Base-by-base conservation (phyloP, 2,113 vertebrate genomes). In the Paedocypris sp. region DNA sequence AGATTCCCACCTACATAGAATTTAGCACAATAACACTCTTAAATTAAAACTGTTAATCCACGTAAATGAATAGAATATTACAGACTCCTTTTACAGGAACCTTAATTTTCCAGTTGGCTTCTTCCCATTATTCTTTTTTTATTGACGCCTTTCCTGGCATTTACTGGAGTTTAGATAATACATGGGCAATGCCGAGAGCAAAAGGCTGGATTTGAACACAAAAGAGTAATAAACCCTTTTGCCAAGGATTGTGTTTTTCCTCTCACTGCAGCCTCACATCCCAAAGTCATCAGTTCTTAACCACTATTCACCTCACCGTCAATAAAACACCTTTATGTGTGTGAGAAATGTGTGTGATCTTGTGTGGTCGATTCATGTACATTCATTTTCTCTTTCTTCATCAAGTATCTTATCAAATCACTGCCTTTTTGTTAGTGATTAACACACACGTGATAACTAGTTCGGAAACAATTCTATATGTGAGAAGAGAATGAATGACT, bases 161-260 rank as follows among this genome's bases (percentile, higher is more conserved):
- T 18, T 5, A n/a, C 15, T 13, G 23, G 19, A 13, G 10, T 58
- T 11, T 26, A 43, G 11, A 31, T 32, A 31, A 43, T 57, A 16
- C 29, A 6, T 3, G n/a, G 15, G 15, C 32, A 56, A 6, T 10
- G 25, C 11, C 19, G 12, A 43, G 12, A 4, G 6, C 1, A 4
- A 58, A n/a, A 31, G 39, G 11, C 16, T 45, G 26, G 54, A 58
- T 22, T 29, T 13, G 7, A 54, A 54, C 23, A 54, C 35, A 56
- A 56, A 56, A 41, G 52, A 19, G 36, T 41, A 11, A 19, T 56
- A 19, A 56, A 53, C 25, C 1, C 22, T 16, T 53, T 16, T 31
- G 38, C 38, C 38, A 32, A 32, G 16, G 12, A 32, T 18, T 13
- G 29, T 43, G 4, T 19, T 22, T 51, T 35, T 0, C 0, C 10